phyloP scores from a whole-genome alignment of 2,797 vertebrate genomes.

The Chaetophractus vellerosus region DNA sequence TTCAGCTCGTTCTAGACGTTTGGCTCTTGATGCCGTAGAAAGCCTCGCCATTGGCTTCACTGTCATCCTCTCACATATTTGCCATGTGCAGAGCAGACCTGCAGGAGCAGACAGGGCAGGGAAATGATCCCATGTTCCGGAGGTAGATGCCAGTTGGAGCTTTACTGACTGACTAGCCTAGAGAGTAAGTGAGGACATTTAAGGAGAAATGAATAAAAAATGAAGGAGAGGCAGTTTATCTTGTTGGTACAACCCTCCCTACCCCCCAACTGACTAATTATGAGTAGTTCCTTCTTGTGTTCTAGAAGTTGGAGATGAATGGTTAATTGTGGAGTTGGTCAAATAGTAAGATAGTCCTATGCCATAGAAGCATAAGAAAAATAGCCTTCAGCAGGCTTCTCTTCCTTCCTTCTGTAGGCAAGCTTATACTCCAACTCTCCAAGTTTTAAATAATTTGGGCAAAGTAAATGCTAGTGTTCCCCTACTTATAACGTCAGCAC shows the following conservation, averaged over 20 bases:
- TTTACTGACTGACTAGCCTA: background rate
- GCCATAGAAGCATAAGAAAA: background rate
- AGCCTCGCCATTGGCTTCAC: accelerated
- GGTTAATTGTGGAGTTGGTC: background rate
- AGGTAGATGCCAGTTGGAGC: background rate
- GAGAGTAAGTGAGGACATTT: background rate
- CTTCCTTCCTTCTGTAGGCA: background rate
- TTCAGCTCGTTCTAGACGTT: background rate
- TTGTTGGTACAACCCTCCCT: too few relatives aligned
- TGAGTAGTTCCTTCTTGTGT: background rate
- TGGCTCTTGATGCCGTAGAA: background rate
- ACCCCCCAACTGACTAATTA: background rate
- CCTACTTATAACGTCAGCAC: background rate
- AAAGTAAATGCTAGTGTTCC: constrained; percentile 1
- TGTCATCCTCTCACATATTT: too few relatives aligned
- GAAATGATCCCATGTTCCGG: too few relatives aligned
- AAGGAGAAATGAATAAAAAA: background rate
- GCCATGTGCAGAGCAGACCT: background rate
- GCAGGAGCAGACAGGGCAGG: background rate
- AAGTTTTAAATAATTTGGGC: background rate
- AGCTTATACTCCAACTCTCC: background rate
- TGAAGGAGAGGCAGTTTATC: background rate
- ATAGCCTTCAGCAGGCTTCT: background rate
- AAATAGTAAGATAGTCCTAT: background rate
- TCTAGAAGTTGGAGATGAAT: background rate